phyloP scores from a whole-genome alignment of 2,888 invertebrate genomes.

The Hipparchia sbordonii region DNA sequence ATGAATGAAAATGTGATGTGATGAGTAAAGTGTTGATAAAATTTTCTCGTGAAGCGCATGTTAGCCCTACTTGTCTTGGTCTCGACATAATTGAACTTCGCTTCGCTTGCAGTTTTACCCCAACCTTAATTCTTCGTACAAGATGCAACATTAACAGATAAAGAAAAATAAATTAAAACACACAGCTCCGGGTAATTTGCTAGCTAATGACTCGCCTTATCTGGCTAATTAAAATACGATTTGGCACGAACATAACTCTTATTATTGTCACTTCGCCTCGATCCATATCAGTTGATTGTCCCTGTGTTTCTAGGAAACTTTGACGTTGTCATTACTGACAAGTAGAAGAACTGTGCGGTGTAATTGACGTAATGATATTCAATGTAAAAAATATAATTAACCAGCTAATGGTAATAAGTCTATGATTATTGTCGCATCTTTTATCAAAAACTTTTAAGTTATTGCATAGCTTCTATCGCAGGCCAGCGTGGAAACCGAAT shows the following conservation, averaged over 20 bases:
- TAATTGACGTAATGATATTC: constrained; percentile 32
- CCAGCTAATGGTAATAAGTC: neutral
- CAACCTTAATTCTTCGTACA: constrained; percentile 63
- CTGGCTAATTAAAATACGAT: constrained; percentile 80
- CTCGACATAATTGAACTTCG: no score
- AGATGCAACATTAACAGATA: constrained; percentile 74
- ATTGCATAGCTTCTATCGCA: no score
- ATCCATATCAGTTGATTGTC: constrained; percentile 64
- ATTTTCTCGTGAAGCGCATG: no score
- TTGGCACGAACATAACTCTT: constrained; percentile 62
- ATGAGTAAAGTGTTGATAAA: no score
- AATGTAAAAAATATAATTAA: constrained; percentile 2
- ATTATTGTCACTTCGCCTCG: constrained; percentile 67
- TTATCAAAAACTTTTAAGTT: no score
- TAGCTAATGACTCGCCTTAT: constrained; percentile 74
- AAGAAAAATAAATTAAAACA: constrained; percentile 73
- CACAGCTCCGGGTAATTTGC: constrained; percentile 73
- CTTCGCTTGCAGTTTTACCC: constrained; percentile 40
- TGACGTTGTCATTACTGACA: constrained; percentile 53
- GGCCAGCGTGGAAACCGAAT: no score
- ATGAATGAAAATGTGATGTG: no score
- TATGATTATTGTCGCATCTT: neutral
- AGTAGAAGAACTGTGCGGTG: constrained; percentile 42
- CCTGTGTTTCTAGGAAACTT: constrained; percentile 51
- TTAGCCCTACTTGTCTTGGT: no score